Evolutionary conservation across 2,113 vertebrate genomes (phyloP), one percentile per base, ranked within the genome.

Genomic region (Eretmochelys imbricata): DNA sequence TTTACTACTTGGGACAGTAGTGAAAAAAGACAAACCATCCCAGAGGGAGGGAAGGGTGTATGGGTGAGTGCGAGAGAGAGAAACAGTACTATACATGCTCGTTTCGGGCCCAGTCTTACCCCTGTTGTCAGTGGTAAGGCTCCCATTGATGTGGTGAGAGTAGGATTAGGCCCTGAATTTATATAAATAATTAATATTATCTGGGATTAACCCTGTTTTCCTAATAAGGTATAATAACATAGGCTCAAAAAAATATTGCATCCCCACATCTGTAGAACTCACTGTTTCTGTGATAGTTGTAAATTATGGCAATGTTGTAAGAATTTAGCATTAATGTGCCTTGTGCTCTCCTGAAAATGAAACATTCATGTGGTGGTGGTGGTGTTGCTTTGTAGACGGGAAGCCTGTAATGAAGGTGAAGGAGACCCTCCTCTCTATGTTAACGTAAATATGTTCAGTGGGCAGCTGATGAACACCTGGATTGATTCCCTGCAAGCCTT

Each of bases 401-500:
- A 99, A 97, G 99, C 99, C 12, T 99, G 99, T 95, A 99, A 99
- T 12, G 99, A 99, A 96, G 99, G 99, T 24, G 99, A 99, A 54
- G 99, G 99, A 1, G 99, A 99, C 96, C 99, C 99, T 8, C 99
- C 99, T 5, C 98, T 99, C 1, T 99, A 99, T 0, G 99, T 99
- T 48, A 99, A 99, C 0, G 99, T 99, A 24, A 99, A 99, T 98
- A 99, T 99, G 99, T 99, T 99, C 97, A 99, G 98, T 0, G 99
- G 99, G 11, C 99, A 99, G 97, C 99, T 99, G 88, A 99, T 99
- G 99, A 99, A 99, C 98, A 99, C 99, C 0, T 99, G 99, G 99
- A 99, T 99, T 1, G 99, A 99, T 97, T 99, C 99, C 24, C 98
- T 99, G 91, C 99, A 99, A 96, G 99, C 99, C n/a, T 99, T 99